These are phyloP conservation scores for Gallinago undulata DNA, from an alignment of 2,113 vertebrate genomes.

Conservation along the genomic window DNA sequence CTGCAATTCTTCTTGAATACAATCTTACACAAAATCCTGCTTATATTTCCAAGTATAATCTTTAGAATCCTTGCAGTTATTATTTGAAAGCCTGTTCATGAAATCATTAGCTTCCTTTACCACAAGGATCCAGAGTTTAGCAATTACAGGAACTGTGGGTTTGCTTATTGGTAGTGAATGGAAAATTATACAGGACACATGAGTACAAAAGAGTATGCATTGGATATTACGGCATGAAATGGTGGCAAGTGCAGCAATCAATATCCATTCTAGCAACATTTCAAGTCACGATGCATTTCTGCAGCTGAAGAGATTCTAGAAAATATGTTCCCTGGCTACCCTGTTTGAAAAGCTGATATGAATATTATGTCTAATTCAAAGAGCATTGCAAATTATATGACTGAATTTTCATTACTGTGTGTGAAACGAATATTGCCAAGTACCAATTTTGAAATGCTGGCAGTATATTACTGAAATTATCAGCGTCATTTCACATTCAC, in stretches of 20 bases:
- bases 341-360: background rate
- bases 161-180: background rate
- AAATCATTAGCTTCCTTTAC: background rate
- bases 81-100: background rate
- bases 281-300: background rate
- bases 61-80: background rate
- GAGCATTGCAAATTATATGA: background rate
- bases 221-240: background rate
- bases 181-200: background rate
- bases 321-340: background rate
- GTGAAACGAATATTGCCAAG: background rate
- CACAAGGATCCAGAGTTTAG: background rate
- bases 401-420: conserved; percentile 18
- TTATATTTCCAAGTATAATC: background rate
- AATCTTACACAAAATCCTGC: background rate
- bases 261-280: background rate
- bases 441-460: background rate
- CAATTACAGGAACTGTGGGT: background rate
- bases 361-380: conserved; percentile 11
- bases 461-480: background rate
- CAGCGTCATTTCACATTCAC: background rate
- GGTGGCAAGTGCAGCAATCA: background rate
- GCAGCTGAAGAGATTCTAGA: background rate
- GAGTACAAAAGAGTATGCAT: background rate
- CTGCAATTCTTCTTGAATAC: background rate